Conservation (phyloP, 2,797 vertebrate genomes). For the Pseudotriccus pelzelni region DNA sequence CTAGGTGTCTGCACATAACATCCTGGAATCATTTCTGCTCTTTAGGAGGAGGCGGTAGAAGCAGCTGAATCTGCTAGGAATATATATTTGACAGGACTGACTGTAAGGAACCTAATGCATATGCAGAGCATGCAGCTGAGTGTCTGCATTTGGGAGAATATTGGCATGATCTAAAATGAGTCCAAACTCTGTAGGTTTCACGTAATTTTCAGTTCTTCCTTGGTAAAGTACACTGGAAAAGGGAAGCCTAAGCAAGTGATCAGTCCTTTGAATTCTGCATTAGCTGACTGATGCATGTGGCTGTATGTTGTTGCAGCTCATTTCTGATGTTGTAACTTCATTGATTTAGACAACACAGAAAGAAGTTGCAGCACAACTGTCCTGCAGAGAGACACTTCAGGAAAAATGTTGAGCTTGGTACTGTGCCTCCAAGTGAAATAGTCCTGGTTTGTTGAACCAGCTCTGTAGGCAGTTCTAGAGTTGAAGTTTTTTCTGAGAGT, state of each 20-base stretch:
- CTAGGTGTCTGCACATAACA: conserved; percentile 21
- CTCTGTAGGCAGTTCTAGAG: not conserved
- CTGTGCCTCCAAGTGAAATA: not conserved
- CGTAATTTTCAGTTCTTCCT: not conserved
- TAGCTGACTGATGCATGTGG: not conserved
- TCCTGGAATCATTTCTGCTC: conserved; percentile 14
- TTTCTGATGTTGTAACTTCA: not conserved
- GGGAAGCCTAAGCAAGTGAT: not conserved
- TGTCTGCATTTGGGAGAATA: not conserved
- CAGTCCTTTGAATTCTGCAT: not conserved
- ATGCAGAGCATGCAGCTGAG: not conserved
- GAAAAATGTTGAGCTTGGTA: not conserved
- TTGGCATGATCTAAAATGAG: not conserved
- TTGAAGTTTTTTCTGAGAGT: not conserved
- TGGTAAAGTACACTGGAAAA: not conserved
- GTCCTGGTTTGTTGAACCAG: not conserved
- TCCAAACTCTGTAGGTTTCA: not conserved
- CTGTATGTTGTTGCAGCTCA: not conserved
- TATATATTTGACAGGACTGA: conserved; percentile 3
- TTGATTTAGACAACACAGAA: not conserved
- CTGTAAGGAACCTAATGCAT: conserved; percentile 16
- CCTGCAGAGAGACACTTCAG: not conserved
- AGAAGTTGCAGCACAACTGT: not conserved
- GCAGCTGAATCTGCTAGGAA: conserved; percentile 23
- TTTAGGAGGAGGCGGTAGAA: conserved; percentile 5